phyloP scores from a whole-genome alignment of 2,113 vertebrate genomes.

The Meleagris gallopavo region DNA sequence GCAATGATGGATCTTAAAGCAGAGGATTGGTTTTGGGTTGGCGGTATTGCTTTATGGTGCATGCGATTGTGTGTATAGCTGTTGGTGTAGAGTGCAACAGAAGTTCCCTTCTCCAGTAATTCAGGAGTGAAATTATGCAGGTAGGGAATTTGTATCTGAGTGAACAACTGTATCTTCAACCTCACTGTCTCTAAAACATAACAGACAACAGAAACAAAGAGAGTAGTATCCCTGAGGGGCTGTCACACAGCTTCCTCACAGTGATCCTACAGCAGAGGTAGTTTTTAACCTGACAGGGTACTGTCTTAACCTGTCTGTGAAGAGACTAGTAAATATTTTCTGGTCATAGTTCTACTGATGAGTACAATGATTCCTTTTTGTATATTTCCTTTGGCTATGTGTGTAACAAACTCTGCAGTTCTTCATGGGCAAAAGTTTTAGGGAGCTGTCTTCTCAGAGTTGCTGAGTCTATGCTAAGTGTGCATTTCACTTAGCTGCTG shows the following conservation, averaged over 20 bases:
- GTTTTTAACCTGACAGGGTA: too few species aligned
- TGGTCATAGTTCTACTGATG: not conserved
- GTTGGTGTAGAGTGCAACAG: not conserved
- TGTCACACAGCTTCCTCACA: not conserved
- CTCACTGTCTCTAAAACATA: not conserved
- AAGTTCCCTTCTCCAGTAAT: not conserved
- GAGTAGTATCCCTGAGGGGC: not conserved
- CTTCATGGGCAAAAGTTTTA: not conserved
- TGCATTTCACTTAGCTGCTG: not conserved
- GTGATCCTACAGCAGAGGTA: not conserved
- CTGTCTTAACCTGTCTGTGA: not conserved
- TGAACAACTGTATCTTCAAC: not conserved
- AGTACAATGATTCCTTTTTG: not conserved
- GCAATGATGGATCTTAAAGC: not conserved
- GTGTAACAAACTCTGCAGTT: not conserved
- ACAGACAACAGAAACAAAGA: not conserved
- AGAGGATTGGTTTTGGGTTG: not conserved
- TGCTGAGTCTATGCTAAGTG: not conserved
- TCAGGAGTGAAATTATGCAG: not conserved
- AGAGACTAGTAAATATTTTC: not conserved
- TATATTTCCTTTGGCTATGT: not conserved
- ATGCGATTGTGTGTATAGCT: too few species aligned
- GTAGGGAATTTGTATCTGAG: not conserved
- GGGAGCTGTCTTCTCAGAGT: not conserved
- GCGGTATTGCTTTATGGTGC: not conserved